These are phyloP conservation scores for Pardosa pseudoannulata DNA, from an alignment of 2,888 invertebrate species.

Conservation along the genomic window DNA sequence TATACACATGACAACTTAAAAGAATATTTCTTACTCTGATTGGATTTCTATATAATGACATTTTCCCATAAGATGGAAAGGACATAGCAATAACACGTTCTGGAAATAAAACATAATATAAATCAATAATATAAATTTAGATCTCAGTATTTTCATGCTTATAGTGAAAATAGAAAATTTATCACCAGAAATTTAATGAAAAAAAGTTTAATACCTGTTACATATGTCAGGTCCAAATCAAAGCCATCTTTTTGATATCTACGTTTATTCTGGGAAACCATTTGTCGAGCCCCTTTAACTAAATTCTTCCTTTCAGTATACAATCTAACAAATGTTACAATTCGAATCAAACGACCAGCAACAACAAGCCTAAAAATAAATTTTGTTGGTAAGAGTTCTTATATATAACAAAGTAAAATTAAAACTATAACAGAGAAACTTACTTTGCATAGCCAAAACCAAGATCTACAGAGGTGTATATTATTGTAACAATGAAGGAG, in stretches of 20 bases:
- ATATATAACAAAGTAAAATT: no score
- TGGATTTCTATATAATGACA: slow-evolving; percentile 79
- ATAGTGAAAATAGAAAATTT: no score
- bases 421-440: slow-evolving; percentile 44
- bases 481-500: slow-evolving; percentile 78
- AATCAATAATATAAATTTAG: no score
- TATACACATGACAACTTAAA: no score
- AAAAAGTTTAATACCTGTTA: slow-evolving; percentile 79
- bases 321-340: slow-evolving; percentile 78
- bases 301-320: slow-evolving; percentile 78
- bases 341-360: slow-evolving; percentile 76
- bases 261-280: slow-evolving; percentile 80
- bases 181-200: no score
- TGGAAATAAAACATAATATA: slow-evolving; percentile 70
- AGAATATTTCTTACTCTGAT: slow-evolving; percentile 77
- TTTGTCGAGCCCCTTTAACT: slow-evolving; percentile 77
- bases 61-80: slow-evolving; percentile 79
- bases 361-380: slow-evolving; percentile 76
- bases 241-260: slow-evolving; percentile 79
- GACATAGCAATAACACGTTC: slow-evolving; percentile 80
- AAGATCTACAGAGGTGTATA: slow-evolving; percentile 76
- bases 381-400: not conserved
- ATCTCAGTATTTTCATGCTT: no score
- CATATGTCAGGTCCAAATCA: slow-evolving; percentile 80
- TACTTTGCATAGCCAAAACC: slow-evolving; percentile 76